phyloP scores from a whole-genome alignment of 2,797 vertebrate genomes.

The Mus caroli region DNA sequence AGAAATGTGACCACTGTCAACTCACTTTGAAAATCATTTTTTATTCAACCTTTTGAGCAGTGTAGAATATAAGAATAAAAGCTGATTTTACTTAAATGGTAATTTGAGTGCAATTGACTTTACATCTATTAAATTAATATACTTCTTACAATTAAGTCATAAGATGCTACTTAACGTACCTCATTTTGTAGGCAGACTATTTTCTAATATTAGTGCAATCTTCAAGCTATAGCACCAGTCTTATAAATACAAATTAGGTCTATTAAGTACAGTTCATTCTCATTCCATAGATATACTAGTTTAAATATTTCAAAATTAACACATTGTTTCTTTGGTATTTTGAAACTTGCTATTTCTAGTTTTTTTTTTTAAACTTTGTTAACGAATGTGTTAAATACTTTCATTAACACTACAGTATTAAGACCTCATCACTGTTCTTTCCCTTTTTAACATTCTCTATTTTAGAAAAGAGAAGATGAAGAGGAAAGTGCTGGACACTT shows the following conservation, averaged over 20 bases:
- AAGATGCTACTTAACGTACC: constrained; percentile 50
- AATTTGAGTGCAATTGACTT: constrained; percentile 67
- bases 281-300: neutral
- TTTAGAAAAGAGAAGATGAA: constrained; percentile 41
- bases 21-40: constrained; percentile 81
- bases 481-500: neutral
- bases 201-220: constrained; percentile 41
- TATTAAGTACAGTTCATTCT: neutral
- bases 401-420: neutral
- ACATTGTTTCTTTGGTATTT: neutral
- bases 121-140: constrained; percentile 71
- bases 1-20: constrained; percentile 82
- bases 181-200: neutral
- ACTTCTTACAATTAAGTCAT: constrained; percentile 67
- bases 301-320: constrained; percentile 26
- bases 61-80: constrained; percentile 68
- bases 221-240: neutral
- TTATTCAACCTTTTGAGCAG: constrained; percentile 72
- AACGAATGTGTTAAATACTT: neutral
- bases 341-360: constrained; percentile 23
- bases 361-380: neutral
- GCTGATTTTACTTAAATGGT: constrained; percentile 69
- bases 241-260: constrained; percentile 32
- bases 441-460: neutral
- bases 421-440: neutral